Evolutionary conservation across 2,888 invertebrate genomes (phyloP).

Genomic region (Marronus borbonicus): DNA sequence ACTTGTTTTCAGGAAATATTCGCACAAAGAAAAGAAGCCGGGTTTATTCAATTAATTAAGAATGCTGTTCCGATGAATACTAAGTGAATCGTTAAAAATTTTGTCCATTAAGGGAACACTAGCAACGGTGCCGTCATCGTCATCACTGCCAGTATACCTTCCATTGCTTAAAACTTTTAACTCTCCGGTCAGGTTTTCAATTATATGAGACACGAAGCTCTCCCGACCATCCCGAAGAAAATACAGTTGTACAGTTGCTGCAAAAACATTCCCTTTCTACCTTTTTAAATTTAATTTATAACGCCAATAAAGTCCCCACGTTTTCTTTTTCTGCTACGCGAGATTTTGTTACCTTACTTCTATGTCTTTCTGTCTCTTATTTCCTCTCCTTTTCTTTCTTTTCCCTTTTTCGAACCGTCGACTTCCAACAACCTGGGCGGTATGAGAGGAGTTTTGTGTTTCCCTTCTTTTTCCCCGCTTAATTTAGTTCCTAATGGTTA

Average conservation of each 20-base stretch:
- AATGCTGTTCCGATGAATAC: conserved; percentile 50
- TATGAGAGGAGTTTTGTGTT: conserved; percentile 32
- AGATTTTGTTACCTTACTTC: conserved; percentile 42
- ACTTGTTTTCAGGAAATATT: no score
- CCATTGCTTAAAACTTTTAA: conserved; percentile 47
- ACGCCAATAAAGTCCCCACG: conserved; percentile 50
- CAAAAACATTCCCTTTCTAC: conserved; percentile 47
- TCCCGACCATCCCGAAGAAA: conserved; percentile 45
- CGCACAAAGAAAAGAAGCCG: not conserved
- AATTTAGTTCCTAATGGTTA: conserved; percentile 43
- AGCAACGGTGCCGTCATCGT: conserved; percentile 34
- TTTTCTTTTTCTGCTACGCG: conserved; percentile 41
- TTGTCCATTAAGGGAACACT: conserved; percentile 52
- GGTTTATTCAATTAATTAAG: conserved; percentile 50
- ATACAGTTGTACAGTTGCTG: conserved; percentile 51
- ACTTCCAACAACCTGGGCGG: conserved; percentile 24
- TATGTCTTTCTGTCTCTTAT: conserved; percentile 26
- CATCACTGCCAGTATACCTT: conserved; percentile 33
- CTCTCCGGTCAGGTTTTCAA: conserved; percentile 53
- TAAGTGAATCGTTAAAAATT: conserved; percentile 53
- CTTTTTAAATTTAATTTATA: conserved; percentile 54
- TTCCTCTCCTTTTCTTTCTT: conserved; percentile 9
- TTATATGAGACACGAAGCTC: conserved; percentile 52
- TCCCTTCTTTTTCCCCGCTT: conserved; percentile 33
- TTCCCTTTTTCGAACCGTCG: conserved; percentile 24